phyloP scores from a whole-genome alignment of 1,140 invertebrate species.

The Carcinoscorpius rotundicauda region DNA sequence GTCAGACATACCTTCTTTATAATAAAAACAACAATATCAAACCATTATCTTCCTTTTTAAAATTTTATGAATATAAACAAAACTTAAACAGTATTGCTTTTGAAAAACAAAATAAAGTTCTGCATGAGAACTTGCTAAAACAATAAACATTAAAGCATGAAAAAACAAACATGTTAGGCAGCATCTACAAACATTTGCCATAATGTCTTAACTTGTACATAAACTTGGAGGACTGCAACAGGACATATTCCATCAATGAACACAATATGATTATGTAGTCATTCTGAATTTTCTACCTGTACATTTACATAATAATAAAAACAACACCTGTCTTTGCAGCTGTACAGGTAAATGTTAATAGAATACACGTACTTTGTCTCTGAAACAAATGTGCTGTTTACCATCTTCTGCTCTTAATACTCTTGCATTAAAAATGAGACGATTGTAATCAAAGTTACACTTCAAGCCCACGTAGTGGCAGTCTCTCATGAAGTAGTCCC shows the following conservation, averaged over 20 bases:
- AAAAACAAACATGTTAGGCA: neutral
- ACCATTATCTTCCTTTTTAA: neutral
- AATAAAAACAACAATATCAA: conserved; percentile 1
- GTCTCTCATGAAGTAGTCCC: conserved; percentile 54
- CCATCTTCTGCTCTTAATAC: conserved; percentile 29
- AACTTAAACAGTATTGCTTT: neutral
- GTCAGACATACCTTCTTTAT: no score
- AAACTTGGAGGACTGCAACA: neutral
- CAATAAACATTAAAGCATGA: neutral
- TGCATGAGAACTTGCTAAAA: neutral
- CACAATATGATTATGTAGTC: neutral
- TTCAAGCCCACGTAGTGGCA: conserved; percentile 38
- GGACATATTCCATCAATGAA: neutral
- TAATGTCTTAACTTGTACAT: neutral
- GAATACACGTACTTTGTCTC: conserved; percentile 31
- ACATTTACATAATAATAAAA: neutral
- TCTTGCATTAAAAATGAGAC: conserved; percentile 33
- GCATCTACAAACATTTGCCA: neutral
- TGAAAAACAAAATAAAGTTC: neutral
- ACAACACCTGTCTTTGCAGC: neutral
- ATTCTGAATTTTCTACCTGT: neutral
- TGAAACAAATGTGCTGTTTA: conserved; percentile 34
- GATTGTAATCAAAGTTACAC: conserved; percentile 37
- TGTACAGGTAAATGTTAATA: neutral
- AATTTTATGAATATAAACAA: neutral